These are phyloP conservation scores for Nomada fabriciana DNA, from an alignment of 2,888 invertebrate species.

Conservation along the genomic window DNA sequence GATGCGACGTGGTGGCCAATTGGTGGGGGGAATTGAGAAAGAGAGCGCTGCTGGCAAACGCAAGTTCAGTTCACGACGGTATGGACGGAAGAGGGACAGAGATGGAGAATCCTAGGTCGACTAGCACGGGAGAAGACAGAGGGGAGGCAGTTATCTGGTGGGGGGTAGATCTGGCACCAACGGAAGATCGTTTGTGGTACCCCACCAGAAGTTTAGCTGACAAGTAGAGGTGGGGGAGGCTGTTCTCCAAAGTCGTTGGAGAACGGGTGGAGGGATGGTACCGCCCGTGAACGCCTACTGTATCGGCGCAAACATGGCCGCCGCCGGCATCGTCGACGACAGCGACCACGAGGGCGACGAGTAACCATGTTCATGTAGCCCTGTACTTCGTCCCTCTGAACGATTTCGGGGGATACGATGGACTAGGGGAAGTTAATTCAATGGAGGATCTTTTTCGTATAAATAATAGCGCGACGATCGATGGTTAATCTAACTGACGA, in stretches of 20 bases:
- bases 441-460: background rate
- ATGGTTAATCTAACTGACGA: background rate
- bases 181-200: conserved; percentile 62
- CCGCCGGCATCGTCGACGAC: conserved; percentile 64
- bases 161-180: conserved; percentile 66
- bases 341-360: conserved; percentile 45
- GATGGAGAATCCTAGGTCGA: conserved; percentile 18
- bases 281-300: conserved; percentile 82
- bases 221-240: conserved; percentile 72
- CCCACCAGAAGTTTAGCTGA: conserved; percentile 70
- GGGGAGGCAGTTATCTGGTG: conserved; percentile 48
- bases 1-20: conserved; percentile 27
- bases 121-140: conserved; percentile 37
- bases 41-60: background rate
- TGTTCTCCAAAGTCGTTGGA: conserved; percentile 79
- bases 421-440: background rate
- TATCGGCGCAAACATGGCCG: conserved; percentile 84
- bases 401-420: background rate
- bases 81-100: conserved; percentile 39
- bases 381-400: background rate
- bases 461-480: background rate
- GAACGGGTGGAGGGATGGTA: conserved; percentile 74
- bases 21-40: conserved; percentile 14
- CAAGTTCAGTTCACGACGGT: background rate
- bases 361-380: conserved; percentile 2